Conservation (phyloP, 2,797 vertebrate species). For the Lepilemur ruficaudatus region DNA sequence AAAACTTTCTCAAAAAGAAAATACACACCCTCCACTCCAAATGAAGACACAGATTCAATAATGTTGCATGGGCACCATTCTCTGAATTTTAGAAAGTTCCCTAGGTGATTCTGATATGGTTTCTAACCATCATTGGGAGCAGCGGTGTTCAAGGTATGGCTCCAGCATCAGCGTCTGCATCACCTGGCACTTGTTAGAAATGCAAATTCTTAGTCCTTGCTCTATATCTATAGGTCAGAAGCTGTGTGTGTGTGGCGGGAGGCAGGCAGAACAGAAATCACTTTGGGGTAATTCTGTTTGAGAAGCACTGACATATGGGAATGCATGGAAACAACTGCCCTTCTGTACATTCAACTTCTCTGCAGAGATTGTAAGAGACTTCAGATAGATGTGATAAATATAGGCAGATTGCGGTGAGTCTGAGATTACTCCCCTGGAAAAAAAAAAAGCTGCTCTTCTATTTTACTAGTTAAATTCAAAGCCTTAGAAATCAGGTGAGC, state of each 20-base stretch:
- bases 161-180: neutral
- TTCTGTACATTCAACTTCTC: neutral
- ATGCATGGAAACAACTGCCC: neutral
- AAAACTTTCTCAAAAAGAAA: neutral
- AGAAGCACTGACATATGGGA: neutral
- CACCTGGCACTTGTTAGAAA: neutral
- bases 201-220: neutral
- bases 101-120: neutral
- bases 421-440: neutral
- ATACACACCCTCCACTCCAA: neutral
- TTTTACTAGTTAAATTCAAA: neutral
- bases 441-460: neutral
- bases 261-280: neutral
- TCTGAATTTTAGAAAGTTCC: neutral
- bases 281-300: neutral
- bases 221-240: neutral
- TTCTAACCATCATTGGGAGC: neutral
- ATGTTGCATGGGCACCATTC: neutral
- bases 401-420: neutral
- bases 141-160: neutral
- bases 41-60: neutral
- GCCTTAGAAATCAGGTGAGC: neutral
- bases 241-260: neutral
- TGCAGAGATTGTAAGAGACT: neutral
- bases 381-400: neutral